Evolutionary conservation across 2,888 invertebrate genomes (phyloP).

Genomic region (Tupiocoris notatus): DNA sequence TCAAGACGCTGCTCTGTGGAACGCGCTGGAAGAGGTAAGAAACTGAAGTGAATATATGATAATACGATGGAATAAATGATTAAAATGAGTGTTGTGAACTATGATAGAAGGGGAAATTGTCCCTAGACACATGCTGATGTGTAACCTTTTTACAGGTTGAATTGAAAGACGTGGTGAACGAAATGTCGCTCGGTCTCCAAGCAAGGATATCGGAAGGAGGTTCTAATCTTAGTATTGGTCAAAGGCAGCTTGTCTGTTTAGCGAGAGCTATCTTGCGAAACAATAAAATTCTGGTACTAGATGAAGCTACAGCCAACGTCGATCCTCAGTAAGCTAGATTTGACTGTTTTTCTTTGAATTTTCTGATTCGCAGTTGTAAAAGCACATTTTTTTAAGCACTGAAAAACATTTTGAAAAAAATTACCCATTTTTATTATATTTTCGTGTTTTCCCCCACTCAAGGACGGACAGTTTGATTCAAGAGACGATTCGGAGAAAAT

Average conservation of each 20-base stretch:
- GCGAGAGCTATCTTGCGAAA: slow-evolving; percentile 83
- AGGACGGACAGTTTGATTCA: slow-evolving; percentile 86
- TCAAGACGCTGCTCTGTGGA: slow-evolving; percentile 78
- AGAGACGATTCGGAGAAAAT: slow-evolving; percentile 74
- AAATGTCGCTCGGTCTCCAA: slow-evolving; percentile 62
- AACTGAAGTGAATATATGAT: not conserved
- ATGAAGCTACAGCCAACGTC: slow-evolving; percentile 92
- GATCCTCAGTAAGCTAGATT: slow-evolving; percentile 69
- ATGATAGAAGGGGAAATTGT: not conserved
- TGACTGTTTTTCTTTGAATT: no score
- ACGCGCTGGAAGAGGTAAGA: slow-evolving; percentile 74
- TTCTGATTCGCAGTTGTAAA: not conserved
- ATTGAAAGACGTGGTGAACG: slow-evolving; percentile 65
- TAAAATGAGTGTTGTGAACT: not conserved
- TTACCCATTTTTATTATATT: not conserved
- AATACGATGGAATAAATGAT: not conserved
- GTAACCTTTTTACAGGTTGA: slow-evolving; percentile 61
- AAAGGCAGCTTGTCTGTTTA: slow-evolving; percentile 84
- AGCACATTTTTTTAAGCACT: not conserved
- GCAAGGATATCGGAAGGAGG: slow-evolving; percentile 73
- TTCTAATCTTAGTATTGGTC: slow-evolving; percentile 83
- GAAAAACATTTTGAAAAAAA: not conserved
- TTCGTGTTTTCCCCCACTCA: not conserved
- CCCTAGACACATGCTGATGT: no score
- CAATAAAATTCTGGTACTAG: slow-evolving; percentile 80